Evolutionary conservation across 2,888 invertebrate species (phyloP), one percentile per base, ranked within the genome.

Genomic region (Drosophila seclusa): DNA sequence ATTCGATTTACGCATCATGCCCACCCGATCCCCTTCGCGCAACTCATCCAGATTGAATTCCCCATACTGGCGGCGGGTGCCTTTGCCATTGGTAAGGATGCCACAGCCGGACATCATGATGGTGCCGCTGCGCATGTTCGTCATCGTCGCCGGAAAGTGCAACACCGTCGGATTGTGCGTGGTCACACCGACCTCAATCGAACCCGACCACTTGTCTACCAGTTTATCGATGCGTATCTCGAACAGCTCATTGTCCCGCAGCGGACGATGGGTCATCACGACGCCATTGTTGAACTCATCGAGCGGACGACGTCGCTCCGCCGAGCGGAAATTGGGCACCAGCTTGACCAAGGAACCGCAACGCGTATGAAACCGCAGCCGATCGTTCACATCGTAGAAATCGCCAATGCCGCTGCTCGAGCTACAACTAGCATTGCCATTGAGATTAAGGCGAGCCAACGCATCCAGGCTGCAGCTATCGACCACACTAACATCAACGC

Each of bases 101-200:
- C 98, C 99, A 94, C 98, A 98, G 0, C 99, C 99, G 24, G 98
- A 98, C 98, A 99, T 98, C 97, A 98, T 98, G 38, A 97, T 97
- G 1, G 97, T 98, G 11, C 98, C 96, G 31, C 96, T 96, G 67
- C 98, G 95, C 97, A 99, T 97, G 92, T 99, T 99, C 0, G 99
- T 99, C 98, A 99, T 98, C 2, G 99, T 99, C 0, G 98, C 98
- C 4, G 99, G 99, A 92, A 98, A 98, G 71, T 98, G 96, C 68
- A 99, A 94, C 0, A 96, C 96, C 1, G 96, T 95, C 4, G 99
- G 99, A 93, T 98, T 97, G 91, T 99, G 98, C 16, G 97, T 97
- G 0, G 98, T 98, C 11, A 99, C 96, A 40, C 98, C 98, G 80
- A 98, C 97, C 94, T 96, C 92, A 64, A 93, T 93, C 4, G 92